Percentiles rank a stretch among this genome's conserved stretches.
Conservation (phyloP, 2,113 vertebrate genomes). For the Pterocles burchelli region DNA sequence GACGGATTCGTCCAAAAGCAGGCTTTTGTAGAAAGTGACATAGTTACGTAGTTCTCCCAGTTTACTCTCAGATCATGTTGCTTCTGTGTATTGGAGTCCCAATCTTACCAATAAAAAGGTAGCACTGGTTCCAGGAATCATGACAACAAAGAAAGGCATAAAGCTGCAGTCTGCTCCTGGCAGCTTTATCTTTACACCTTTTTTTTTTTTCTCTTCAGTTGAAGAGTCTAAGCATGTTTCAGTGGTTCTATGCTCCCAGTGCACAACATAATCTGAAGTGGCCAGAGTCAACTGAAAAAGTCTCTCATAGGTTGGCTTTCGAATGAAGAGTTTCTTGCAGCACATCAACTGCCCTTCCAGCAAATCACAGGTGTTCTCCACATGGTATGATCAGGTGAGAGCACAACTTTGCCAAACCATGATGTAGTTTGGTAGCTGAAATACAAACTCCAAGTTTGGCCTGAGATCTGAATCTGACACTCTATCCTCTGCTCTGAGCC, state of each 20-base stretch:
- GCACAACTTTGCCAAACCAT: background rate
- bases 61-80: background rate
- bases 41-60: background rate
- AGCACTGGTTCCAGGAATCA: fast-evolving
- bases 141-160: background rate
- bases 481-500: background rate
- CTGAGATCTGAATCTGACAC: slow-evolving; percentile 42
- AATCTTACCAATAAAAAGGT: background rate
- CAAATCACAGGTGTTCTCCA: slow-evolving; percentile 30
- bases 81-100: background rate
- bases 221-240: background rate
- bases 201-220: background rate
- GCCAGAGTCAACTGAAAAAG: background rate
- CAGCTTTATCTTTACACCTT: background rate
- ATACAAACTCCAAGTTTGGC: background rate
- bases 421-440: slow-evolving; percentile 44
- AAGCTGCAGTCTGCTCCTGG: background rate
- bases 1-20: background rate
- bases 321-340: background rate
- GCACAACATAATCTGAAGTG: background rate
- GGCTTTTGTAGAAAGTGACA: background rate
- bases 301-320: background rate
- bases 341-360: background rate
- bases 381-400: slow-evolving; percentile 42
- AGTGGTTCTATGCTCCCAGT: background rate